Conservation (phyloP, 2,797 vertebrate species). For the Poecile montanus region DNA sequence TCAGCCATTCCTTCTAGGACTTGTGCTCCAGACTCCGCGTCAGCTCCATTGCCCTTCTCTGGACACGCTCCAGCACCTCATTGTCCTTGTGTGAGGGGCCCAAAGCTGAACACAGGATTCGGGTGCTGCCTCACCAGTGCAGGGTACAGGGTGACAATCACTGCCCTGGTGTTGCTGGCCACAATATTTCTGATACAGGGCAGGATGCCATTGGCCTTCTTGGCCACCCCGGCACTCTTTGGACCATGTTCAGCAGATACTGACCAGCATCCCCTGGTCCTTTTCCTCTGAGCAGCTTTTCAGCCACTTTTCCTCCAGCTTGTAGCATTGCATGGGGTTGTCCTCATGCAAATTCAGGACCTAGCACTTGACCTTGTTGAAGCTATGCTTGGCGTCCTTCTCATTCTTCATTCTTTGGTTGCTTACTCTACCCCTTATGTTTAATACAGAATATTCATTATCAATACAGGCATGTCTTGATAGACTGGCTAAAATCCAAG, state of each 20-base stretch:
- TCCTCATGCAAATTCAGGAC: not conserved
- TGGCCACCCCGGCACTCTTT: not conserved
- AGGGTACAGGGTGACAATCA: not conserved
- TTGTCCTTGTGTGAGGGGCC: not conserved
- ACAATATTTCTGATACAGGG: not conserved
- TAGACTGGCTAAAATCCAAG: not conserved
- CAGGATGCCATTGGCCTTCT: not conserved
- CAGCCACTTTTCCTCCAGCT: not conserved
- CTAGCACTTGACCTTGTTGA: not conserved
- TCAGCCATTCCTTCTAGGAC: not conserved
- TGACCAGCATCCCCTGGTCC: not conserved
- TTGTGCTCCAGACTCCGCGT: not conserved
- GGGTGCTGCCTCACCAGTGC: too few species aligned
- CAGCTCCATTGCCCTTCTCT: rapidly evolving
- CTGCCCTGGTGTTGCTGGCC: not conserved
- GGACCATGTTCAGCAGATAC: not conserved
- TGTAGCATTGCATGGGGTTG: not conserved
- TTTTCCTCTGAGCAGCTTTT: not conserved
- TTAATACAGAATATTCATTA: not conserved
- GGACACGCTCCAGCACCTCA: rapidly evolving
- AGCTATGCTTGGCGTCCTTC: not conserved
- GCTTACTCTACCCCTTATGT: not conserved
- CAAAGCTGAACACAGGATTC: not conserved
- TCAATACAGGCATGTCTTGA: not conserved
- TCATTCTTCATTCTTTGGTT: not conserved